Percentiles rank a stretch among this genome's conserved stretches.
phyloP scores from a whole-genome alignment of 2,888 invertebrate genomes.

The Rapana venosa region DNA sequence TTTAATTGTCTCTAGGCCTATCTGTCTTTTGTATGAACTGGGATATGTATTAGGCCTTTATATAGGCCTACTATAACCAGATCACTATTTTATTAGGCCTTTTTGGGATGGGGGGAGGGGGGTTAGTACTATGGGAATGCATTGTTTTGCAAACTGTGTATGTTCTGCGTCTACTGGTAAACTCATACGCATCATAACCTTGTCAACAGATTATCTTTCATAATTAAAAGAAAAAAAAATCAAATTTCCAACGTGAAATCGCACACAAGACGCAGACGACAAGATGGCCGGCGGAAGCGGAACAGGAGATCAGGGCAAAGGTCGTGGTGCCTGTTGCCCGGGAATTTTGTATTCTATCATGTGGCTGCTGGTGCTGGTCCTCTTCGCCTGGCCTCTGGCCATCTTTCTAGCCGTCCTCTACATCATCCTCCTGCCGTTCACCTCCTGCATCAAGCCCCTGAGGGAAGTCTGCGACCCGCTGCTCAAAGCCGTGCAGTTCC shows the following conservation, averaged over 20 bases:
- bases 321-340: conserved; percentile 55
- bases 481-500: conserved; percentile 73
- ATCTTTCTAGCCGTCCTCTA: conserved; percentile 75
- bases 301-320: conserved; percentile 53
- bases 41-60: too few species aligned
- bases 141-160: too few species aligned
- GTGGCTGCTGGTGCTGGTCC: conserved; percentile 75
- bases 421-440: conserved; percentile 75
- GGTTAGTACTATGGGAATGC: too few species aligned
- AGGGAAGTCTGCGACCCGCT: conserved; percentile 71
- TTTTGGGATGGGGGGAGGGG: too few species aligned
- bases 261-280: neutral
- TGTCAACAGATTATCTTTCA: neutral
- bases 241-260: too few species aligned
- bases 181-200: too few species aligned
- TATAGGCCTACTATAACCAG: too few species aligned
- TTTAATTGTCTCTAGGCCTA: too few species aligned
- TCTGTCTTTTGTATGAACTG: too few species aligned
- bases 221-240: too few species aligned
- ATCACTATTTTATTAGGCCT: too few species aligned
- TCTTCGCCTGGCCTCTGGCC: conserved; percentile 75
- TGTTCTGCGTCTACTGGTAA: too few species aligned
- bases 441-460: conserved; percentile 68
- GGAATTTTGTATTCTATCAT: conserved; percentile 71
- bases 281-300: conserved; percentile 48